Evolutionary conservation across 2,888 invertebrate genomes (phyloP).

Genomic region (Oscheius sp.): DNA sequence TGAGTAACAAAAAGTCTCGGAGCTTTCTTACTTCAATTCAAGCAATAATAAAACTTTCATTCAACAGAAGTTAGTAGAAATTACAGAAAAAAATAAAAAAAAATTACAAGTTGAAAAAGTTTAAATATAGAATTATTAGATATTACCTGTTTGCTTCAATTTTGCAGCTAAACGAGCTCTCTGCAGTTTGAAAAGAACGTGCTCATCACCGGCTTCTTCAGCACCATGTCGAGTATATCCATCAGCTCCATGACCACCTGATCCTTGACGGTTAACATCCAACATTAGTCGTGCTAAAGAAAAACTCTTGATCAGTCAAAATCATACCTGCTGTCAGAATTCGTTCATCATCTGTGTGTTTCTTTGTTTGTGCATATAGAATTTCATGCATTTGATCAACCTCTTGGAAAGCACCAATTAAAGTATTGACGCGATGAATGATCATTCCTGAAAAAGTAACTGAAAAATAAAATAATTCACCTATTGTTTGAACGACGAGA

Average conservation of each 20-base stretch:
- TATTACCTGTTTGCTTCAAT: conserved; percentile 37
- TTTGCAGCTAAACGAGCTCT: conserved; percentile 50
- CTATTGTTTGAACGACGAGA: conserved; percentile 63
- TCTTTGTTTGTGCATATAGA: conserved; percentile 27
- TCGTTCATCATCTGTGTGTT: conserved; percentile 48
- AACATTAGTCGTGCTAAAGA: conserved; percentile 65
- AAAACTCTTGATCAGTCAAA: not conserved
- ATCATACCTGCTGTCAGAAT: conserved; percentile 48
- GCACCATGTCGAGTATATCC: conserved; percentile 60
- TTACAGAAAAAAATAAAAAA: not conserved
- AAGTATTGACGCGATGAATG: conserved; percentile 95
- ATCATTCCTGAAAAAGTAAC: conserved; percentile 78
- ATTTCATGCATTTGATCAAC: conserved; percentile 59
- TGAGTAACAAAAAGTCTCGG: too few species aligned
- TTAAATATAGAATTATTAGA: conserved; percentile 1
- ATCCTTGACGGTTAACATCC: conserved; percentile 42
- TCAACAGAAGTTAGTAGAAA: not conserved
- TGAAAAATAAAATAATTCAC: conserved; percentile 13
- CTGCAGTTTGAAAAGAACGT: conserved; percentile 66
- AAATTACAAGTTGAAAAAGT: not conserved
- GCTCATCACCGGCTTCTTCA: conserved; percentile 43
- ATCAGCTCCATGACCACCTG: conserved; percentile 59
- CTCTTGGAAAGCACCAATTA: conserved; percentile 73
- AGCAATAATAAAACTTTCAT: too few species aligned
- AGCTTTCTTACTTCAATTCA: too few species aligned